These are phyloP conservation scores for Ecdyonurus torrentis DNA, from an alignment of 2,888 invertebrate species.

Conservation along the genomic window DNA sequence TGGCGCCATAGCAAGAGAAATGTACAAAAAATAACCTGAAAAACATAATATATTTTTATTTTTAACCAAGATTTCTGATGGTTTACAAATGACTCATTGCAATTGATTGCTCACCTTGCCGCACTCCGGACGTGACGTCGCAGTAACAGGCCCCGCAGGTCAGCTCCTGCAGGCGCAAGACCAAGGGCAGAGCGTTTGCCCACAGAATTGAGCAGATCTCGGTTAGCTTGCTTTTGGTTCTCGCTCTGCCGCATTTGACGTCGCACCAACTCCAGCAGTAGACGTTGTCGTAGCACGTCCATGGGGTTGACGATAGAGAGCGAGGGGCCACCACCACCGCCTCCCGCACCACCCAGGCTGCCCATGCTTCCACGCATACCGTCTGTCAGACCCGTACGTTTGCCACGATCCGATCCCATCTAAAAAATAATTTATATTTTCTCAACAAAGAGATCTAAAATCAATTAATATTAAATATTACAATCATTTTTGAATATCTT, in stretches of 20 bases:
- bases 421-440: too few species aligned
- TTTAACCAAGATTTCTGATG: too few species aligned
- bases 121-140: background rate
- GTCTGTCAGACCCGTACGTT: background rate
- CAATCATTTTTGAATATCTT: too few species aligned
- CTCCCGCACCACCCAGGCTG: conserved; percentile 11
- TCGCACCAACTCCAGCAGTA: conserved; percentile 64
- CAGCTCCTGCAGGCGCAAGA: background rate
- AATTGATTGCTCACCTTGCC: too few species aligned
- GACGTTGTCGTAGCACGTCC: conserved; percentile 68
- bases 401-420: background rate
- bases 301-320: conserved; percentile 75
- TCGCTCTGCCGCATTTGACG: conserved; percentile 62
- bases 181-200: conserved; percentile 42
- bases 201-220: conserved; percentile 54
- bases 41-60: too few species aligned
- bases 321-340: conserved; percentile 27
- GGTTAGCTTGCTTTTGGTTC: conserved; percentile 47
- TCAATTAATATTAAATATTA: too few species aligned
- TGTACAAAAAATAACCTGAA: too few species aligned
- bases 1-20: too few species aligned
- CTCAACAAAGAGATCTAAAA: background rate
- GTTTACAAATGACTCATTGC: too few species aligned
- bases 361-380: conserved; percentile 5
- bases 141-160: background rate